Percentiles rank a stretch among this genome's conserved stretches.
These are phyloP conservation scores for Fragum sueziense DNA, from an alignment of 2,888 invertebrate genomes.

Conservation along the genomic window DNA sequence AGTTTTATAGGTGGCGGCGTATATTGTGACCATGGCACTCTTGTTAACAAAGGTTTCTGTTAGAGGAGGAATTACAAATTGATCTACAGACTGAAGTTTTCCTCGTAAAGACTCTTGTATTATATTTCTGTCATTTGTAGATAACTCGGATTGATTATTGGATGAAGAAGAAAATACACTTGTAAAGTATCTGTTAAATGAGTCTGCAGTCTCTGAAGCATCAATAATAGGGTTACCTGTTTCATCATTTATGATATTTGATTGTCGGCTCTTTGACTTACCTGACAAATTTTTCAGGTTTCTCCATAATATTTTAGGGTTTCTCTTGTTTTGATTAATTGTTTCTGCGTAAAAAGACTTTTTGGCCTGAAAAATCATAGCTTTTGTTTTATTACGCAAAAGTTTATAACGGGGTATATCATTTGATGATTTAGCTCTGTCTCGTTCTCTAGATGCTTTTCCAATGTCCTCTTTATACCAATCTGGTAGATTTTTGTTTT, in stretches of 20 bases:
- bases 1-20: no score
- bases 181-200: constrained; percentile 7
- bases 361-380: background rate
- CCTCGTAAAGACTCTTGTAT: constrained; percentile 1
- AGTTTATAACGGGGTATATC: background rate
- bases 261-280: background rate
- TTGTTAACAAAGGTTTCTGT: background rate
- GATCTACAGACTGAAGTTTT: background rate
- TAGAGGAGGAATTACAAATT: background rate
- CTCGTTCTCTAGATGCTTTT: background rate
- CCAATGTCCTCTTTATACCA: constrained; percentile 5
- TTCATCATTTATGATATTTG: constrained; percentile 16
- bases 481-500: constrained; percentile 17
- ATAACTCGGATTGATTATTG: background rate
- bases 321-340: constrained; percentile 20
- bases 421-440: background rate
- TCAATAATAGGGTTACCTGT: background rate
- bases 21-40: no score
- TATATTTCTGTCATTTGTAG: background rate
- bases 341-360: constrained; percentile 2
- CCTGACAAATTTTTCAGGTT: constrained; percentile 9
- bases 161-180: background rate
- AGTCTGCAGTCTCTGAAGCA: background rate
- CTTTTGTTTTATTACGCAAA: constrained; percentile 7
- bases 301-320: constrained; percentile 13